Conservation (phyloP, 2,113 vertebrate species). For the Spilogale gracilis region DNA sequence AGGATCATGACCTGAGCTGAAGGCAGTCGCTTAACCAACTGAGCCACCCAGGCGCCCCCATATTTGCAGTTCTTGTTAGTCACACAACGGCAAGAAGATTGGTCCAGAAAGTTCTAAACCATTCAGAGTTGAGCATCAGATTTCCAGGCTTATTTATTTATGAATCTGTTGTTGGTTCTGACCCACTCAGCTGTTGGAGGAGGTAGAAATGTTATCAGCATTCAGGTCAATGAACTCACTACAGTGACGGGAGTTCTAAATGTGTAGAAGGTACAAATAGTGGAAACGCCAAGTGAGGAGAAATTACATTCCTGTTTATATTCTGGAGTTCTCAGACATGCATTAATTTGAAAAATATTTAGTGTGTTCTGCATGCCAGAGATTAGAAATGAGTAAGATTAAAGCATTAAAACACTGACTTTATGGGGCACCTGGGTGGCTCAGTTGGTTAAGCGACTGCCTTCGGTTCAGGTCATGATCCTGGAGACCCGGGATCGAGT, state of each 20-base stretch:
- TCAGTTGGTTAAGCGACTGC: too few relatives aligned
- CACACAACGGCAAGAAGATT: background rate
- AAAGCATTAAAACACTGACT: background rate
- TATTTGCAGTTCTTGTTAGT: background rate
- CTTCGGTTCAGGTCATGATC: too few relatives aligned
- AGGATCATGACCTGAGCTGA: too few relatives aligned
- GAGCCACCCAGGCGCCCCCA: too few relatives aligned
- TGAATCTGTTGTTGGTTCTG: background rate
- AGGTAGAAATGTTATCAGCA: background rate
- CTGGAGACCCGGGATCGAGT: too few relatives aligned
- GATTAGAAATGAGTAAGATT: background rate
- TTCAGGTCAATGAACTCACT: background rate
- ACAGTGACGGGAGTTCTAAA: background rate
- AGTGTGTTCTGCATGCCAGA: background rate
- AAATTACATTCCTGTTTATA: background rate
- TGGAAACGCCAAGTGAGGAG: background rate
- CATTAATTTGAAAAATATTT: slow-evolving; percentile 11
- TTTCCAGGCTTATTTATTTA: background rate
- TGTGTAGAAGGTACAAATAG: background rate
- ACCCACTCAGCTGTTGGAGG: background rate
- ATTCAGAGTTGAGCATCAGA: background rate
- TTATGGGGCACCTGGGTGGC: background rate
- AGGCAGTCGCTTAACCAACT: too few relatives aligned
- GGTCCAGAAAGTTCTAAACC: background rate
- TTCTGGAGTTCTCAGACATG: background rate